Evolutionary conservation across 2,888 invertebrate species (phyloP), one percentile per base, ranked within the genome.

Genomic region (Ennomos fuscantarius): DNA sequence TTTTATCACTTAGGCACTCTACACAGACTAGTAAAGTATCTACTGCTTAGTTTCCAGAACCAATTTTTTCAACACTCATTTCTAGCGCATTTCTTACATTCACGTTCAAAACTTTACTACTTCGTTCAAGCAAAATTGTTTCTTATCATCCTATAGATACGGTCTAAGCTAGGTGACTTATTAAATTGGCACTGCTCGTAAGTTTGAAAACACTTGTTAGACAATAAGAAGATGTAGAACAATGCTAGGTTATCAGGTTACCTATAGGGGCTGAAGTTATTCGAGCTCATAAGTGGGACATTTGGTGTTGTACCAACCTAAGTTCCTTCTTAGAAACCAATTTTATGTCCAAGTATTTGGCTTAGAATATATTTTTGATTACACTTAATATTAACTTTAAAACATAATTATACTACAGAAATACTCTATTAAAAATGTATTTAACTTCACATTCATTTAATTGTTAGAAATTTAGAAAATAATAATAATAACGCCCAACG

Each of bases 171-270:
- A 44, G 34, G 34, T 36, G 58, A 8, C 31, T 9, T 46, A 9
- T 8, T 32, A 53, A 33, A 51, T 59, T 61, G 45, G 61, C 59
- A 34, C 50, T 54, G 34, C 24, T 8, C 55, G 49, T 58, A 69
- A 76, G 79, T 84, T 84, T 79, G 73, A 73, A 78, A 84, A 86
- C 84, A 84, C 76, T 69, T 70, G 67, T 78, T 81, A 78, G 79
- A 84, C 84, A 84, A 84, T 83, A 79, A 72, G 74, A 59, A 73
- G 70, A 74, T 78, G 73, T 68, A 72, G 68, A 67, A 73, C 76
- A 78, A 76, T 72, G 70, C 66, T 70, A 63, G 69, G 66, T 58
- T 41, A 66, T 74, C 71, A 45, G 45, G 63, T 73, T 68, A 67
- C 73, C 34, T 59, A 55, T 47, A 46, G 65, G 24, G 24, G 24